Evolutionary conservation across 2,888 invertebrate genomes (phyloP).

Genomic region (Diplazon laetatorius): DNA sequence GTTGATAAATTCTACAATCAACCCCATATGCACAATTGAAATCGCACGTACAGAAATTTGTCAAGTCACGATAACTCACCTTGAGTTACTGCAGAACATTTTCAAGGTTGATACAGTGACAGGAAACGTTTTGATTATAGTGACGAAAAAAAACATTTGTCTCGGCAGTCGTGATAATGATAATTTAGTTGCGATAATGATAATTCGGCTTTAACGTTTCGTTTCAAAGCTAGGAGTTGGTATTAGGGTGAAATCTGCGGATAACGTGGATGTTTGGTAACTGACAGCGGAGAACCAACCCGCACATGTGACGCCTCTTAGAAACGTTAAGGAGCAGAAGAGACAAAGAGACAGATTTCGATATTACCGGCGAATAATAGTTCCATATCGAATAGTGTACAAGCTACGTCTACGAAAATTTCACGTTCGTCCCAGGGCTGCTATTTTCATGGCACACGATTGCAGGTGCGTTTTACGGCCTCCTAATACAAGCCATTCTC

Average conservation of each 20-base stretch:
- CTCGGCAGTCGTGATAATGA: no score
- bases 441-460: constrained; percentile 8
- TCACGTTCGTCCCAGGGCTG: constrained; percentile 23
- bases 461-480: constrained; percentile 1
- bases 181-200: no score
- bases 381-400: constrained; percentile 28
- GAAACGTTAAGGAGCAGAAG: constrained; percentile 25
- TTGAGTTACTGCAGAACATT: no score
- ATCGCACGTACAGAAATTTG: no score
- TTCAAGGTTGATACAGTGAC: no score
- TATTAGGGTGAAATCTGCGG: constrained; percentile 7
- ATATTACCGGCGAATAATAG: constrained; percentile 48
- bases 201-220: no score
- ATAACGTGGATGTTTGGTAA: constrained; percentile 50
- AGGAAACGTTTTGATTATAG: no score
- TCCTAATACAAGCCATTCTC: constrained; percentile 3
- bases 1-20: not conserved
- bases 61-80: no score
- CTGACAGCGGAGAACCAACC: constrained; percentile 57
- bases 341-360: constrained; percentile 35
- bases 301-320: constrained; percentile 62
- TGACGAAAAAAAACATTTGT: no score
- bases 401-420: constrained; percentile 55
- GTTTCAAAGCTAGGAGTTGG: not conserved
- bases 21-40: no score